Evolutionary conservation across 2,888 invertebrate species (phyloP).

Genomic region (Drosophila borborema): DNA sequence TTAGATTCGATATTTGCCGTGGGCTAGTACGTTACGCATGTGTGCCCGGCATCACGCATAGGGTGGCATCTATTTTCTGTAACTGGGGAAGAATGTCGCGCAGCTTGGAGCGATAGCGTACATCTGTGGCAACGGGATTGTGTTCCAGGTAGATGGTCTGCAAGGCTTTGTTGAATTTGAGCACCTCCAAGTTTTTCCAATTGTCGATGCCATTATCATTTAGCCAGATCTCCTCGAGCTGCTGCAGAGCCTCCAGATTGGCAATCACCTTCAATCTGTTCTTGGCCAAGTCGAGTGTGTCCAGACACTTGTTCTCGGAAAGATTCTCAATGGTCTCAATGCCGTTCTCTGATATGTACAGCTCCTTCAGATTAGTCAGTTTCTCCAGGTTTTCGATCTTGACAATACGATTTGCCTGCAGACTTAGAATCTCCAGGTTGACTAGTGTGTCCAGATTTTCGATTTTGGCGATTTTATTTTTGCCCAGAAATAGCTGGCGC

Average conservation of each 20-base stretch:
- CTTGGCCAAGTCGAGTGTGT: conserved; percentile 95
- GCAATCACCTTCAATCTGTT: conserved; percentile 93
- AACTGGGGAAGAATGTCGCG: conserved; percentile 93
- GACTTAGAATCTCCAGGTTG: conserved; percentile 92
- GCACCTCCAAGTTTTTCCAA: conserved; percentile 93
- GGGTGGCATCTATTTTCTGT: conserved; percentile 97
- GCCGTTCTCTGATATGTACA: conserved; percentile 98
- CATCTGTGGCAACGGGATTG: conserved; percentile 94
- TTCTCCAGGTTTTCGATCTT: conserved; percentile 94
- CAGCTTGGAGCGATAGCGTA: conserved; percentile 95
- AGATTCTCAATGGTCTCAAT: conserved; percentile 92
- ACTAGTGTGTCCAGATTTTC: conserved; percentile 91
- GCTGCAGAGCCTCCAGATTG: conserved; percentile 90
- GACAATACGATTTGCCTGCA: conserved; percentile 95
- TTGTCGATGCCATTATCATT: conserved; percentile 95
- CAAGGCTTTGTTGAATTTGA: conserved; percentile 89
- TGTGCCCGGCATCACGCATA: conserved; percentile 86
- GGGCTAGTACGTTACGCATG: conserved; percentile 31
- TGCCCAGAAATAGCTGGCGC: conserved; percentile 94
- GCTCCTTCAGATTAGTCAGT: conserved; percentile 91
- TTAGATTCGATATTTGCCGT: neutral
- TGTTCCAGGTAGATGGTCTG: conserved; percentile 96
- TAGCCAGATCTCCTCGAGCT: conserved; percentile 98
- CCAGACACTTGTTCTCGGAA: conserved; percentile 88
- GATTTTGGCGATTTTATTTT: conserved; percentile 96